Evolutionary conservation across 2,888 invertebrate genomes (phyloP).

Genomic region (Lottia gigantea): DNA sequence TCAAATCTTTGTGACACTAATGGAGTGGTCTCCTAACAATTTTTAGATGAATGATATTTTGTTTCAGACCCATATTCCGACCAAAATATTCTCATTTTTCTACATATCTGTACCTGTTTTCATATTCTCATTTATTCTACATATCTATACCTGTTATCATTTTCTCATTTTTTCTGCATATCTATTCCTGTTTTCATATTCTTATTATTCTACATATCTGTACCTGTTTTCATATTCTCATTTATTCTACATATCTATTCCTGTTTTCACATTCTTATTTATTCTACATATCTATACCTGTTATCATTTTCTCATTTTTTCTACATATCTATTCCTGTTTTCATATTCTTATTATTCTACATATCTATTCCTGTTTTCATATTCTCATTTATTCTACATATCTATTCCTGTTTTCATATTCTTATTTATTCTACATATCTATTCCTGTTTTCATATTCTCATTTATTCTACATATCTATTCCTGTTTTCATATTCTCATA

Average conservation of each 20-base stretch:
- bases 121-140: neutral
- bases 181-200: too few species aligned
- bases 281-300: too few species aligned
- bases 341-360: neutral
- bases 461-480: neutral
- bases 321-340: neutral
- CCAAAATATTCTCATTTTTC: neutral
- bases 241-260: neutral
- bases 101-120: neutral
- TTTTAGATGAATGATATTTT: too few species aligned
- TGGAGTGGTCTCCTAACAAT: too few species aligned
- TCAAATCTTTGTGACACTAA: too few species aligned
- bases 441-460: neutral
- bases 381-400: constrained; percentile 22
- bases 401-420: constrained; percentile 11
- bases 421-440: constrained; percentile 17
- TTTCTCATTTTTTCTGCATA: neutral
- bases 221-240: neutral
- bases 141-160: too few species aligned
- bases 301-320: neutral
- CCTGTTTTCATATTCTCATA: too few species aligned
- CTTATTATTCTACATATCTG: too few species aligned
- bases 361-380: constrained; percentile 14
- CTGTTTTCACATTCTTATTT: too few species aligned
- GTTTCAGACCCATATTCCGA: neutral